These are phyloP conservation scores for Lepidotrigona ventralis DNA, from an alignment of 1,140 invertebrate genomes.

Conservation along the genomic window DNA sequence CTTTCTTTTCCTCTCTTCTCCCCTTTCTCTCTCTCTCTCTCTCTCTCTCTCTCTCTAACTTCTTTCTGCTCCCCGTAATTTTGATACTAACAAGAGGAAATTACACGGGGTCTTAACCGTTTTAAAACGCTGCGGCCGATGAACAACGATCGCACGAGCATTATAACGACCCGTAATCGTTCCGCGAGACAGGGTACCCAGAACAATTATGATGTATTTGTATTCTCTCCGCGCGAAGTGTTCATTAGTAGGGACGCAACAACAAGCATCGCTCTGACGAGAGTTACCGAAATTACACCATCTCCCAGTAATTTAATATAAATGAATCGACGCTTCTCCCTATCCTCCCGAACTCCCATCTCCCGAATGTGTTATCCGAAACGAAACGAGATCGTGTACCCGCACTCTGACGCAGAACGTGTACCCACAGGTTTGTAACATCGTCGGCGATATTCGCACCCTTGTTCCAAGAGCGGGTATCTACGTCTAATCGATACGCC, in stretches of 20 bases:
- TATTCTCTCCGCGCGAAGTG: neutral
- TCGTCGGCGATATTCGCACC: constrained; percentile 47
- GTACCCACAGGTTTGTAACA: constrained; percentile 24
- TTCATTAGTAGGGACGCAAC: constrained; percentile 4
- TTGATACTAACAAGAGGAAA: neutral
- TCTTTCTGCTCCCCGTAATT: neutral
- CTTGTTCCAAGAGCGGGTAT: constrained; percentile 56
- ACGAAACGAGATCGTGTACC: constrained; percentile 10
- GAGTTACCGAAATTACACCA: constrained; percentile 8
- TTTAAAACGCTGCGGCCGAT: neutral
- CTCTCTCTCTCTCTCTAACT: neutral
- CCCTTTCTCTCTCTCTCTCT: too few relatives aligned
- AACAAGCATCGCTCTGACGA: neutral
- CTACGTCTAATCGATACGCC: constrained; percentile 60
- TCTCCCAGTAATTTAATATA: constrained; percentile 27
- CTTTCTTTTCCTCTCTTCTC: neutral
- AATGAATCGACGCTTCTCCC: constrained; percentile 11
- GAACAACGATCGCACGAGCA: neutral
- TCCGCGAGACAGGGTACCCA: neutral
- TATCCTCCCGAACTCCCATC: too few relatives aligned
- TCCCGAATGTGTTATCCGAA: neutral
- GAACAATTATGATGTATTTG: neutral
- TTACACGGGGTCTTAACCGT: neutral
- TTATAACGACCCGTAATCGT: neutral
- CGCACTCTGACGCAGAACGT: constrained; percentile 31